These are phyloP conservation scores for Paraescarpia echinospica DNA, from an alignment of 1,140 invertebrate genomes.

Conservation along the genomic window DNA sequence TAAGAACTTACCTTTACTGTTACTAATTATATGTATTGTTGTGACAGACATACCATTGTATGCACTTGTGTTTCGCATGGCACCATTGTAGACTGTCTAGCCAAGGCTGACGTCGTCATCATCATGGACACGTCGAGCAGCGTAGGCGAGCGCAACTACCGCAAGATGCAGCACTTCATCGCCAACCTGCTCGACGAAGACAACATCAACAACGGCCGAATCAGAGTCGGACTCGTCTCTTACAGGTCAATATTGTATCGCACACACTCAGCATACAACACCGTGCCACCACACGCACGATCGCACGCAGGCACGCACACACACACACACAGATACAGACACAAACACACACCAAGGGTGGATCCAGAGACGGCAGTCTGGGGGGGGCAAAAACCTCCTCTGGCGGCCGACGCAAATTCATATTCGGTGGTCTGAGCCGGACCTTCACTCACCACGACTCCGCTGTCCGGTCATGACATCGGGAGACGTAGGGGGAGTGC, in stretches of 20 bases:
- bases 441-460: no score
- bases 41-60: neutral
- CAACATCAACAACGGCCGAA: conserved; percentile 19
- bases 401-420: no score
- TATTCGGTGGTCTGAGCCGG: no score
- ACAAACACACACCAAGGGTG: neutral
- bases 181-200: conserved; percentile 15
- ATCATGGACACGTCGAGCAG: conserved; percentile 23
- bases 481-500: no score
- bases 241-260: neutral
- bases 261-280: neutral
- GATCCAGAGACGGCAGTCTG: no score
- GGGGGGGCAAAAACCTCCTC: no score
- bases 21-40: neutral
- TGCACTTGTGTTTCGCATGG: neutral
- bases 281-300: neutral
- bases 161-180: conserved; percentile 17
- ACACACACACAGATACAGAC: neutral
- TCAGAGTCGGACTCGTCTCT: conserved; percentile 22
- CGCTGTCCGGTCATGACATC: no score
- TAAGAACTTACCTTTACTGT: neutral
- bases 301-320: neutral
- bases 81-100: neutral
- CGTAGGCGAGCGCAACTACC: conserved; percentile 21
- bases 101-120: conserved; percentile 24